Evolutionary conservation across 2,797 vertebrate genomes (phyloP).

Genomic region (Botia almorhae): DNA sequence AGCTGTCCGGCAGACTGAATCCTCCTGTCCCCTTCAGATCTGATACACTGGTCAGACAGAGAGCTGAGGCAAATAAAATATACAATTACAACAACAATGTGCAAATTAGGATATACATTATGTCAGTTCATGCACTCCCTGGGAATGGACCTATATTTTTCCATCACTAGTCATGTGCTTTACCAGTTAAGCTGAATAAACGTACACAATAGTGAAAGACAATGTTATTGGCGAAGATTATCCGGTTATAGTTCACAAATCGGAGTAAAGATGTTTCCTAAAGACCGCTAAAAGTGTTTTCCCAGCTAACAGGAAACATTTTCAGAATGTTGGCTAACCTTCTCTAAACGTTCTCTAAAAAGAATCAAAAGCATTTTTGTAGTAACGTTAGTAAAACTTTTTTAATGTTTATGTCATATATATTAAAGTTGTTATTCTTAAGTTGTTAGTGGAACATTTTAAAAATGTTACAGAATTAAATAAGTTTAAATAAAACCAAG

Average conservation of each 20-base stretch:
- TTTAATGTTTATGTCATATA: too few species aligned
- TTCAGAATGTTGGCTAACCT: too few species aligned
- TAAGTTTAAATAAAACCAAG: too few species aligned
- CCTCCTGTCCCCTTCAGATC: conserved; percentile 41
- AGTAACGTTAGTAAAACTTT: too few species aligned
- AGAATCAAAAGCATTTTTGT: too few species aligned
- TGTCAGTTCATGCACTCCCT: background rate
- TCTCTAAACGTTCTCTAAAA: too few species aligned
- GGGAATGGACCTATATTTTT: background rate
- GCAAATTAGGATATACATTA: background rate
- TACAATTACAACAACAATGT: background rate
- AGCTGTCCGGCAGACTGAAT: conserved; percentile 70
- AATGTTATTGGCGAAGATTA: background rate
- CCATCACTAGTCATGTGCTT: background rate
- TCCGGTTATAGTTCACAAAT: conserved; percentile 8
- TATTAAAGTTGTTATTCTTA: too few species aligned
- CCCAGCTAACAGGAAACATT: too few species aligned
- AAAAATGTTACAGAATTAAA: too few species aligned
- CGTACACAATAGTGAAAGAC: background rate
- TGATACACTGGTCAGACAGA: background rate
- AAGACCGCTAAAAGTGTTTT: background rate
- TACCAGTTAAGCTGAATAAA: background rate
- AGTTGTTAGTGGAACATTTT: too few species aligned
- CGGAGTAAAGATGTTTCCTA: conserved; percentile 16
- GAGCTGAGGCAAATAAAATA: conserved; percentile 2